A percentile compares a stretch with the other conserved stretches of the same genome.
These are phyloP conservation scores for Chaenodraco wilsoni DNA, from an alignment of 2,797 vertebrate genomes.

Conservation along the genomic window DNA sequence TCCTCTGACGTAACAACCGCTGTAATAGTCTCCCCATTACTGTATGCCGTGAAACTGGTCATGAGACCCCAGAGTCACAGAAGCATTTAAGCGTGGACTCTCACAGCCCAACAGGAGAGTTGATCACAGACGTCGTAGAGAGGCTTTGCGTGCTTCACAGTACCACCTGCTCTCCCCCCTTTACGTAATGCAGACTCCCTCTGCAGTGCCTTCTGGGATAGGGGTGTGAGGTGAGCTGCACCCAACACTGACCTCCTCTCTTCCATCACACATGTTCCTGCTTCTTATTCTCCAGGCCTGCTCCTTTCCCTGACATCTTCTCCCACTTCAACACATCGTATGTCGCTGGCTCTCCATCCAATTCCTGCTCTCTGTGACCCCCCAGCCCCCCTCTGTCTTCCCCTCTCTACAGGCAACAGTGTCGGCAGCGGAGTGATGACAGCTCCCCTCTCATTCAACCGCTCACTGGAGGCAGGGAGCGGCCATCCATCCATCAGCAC, in stretches of 20 bases:
- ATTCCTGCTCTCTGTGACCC: slow-evolving; percentile 27
- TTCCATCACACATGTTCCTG: slow-evolving; percentile 54
- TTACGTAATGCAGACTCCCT: slow-evolving; percentile 68
- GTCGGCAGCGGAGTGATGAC: slow-evolving; percentile 74
- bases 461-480: slow-evolving; percentile 76
- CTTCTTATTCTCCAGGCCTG: slow-evolving; percentile 36
- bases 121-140: slow-evolving; percentile 34
- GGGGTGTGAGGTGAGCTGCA: slow-evolving; percentile 74
- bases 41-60: slow-evolving; percentile 61
- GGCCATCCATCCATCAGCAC: slow-evolving; percentile 77
- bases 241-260: slow-evolving; percentile 63
- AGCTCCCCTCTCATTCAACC: slow-evolving; percentile 76
- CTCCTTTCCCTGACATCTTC: slow-evolving; percentile 53
- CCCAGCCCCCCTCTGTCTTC: slow-evolving; percentile 18
- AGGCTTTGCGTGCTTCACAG: slow-evolving; percentile 32
- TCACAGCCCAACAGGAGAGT: slow-evolving; percentile 44
- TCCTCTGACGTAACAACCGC: slow-evolving; percentile 57
- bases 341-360: slow-evolving; percentile 53
- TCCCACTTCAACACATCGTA: slow-evolving; percentile 65
- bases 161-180: slow-evolving; percentile 62
- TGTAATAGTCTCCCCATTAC: slow-evolving; percentile 60
- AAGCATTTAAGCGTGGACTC: slow-evolving; percentile 58
- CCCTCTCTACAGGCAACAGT: slow-evolving; percentile 59
- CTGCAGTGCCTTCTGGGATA: slow-evolving; percentile 60
- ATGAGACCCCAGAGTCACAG: slow-evolving; percentile 58